phyloP scores from a whole-genome alignment of 2,113 vertebrate species.

The Eolophus roseicapilla region DNA sequence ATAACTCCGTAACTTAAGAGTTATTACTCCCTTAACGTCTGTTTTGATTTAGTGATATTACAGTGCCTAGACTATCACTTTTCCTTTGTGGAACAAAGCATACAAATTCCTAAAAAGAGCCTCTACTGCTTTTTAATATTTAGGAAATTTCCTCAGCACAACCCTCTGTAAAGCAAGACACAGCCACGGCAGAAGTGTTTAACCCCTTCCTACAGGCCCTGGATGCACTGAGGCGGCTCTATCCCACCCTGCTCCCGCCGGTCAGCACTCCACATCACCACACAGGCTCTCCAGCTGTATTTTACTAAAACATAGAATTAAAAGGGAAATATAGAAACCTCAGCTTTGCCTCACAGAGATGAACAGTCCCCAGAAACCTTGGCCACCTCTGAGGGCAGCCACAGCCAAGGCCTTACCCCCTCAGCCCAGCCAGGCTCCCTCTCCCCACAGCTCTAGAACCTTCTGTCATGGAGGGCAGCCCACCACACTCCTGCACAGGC shows the following conservation, averaged over 20 bases:
- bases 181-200: not conserved
- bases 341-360: not conserved
- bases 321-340: not conserved
- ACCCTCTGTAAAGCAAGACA: not conserved
- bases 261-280: not conserved
- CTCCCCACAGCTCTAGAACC: not conserved
- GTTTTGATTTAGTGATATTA: not conserved
- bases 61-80: not conserved
- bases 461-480: not conserved
- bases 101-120: not conserved
- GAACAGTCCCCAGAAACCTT: rapidly evolving
- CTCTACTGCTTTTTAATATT: not conserved
- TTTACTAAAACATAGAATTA: not conserved
- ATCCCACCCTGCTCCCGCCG: not conserved
- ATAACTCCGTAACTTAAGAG: not conserved
- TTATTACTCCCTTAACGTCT: not conserved
- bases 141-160: not conserved
- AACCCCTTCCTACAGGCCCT: not conserved
- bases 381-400: not conserved
- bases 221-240: not conserved
- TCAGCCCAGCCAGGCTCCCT: rapidly evolving
- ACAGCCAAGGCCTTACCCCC: not conserved
- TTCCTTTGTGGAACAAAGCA: not conserved
- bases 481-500: rapidly evolving
- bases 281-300: rapidly evolving